Conservation (phyloP, 2,888 invertebrate species). For the Drosophila ochracea region DNA sequence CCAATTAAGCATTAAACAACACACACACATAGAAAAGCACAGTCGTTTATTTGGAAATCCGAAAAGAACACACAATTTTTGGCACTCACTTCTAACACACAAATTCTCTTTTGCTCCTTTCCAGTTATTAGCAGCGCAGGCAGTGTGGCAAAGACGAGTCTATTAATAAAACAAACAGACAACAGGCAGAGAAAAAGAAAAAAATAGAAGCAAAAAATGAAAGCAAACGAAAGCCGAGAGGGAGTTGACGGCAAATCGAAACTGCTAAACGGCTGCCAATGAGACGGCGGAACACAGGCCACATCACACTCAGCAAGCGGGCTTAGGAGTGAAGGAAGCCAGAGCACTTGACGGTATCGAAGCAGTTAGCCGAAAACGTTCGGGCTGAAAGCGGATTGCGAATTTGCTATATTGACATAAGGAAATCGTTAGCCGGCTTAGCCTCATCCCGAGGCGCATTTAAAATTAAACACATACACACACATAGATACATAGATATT, state of each 20-base stretch:
- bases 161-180: conserved; percentile 70
- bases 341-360: conserved; percentile 28
- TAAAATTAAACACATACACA: conserved; percentile 69
- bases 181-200: conserved; percentile 19
- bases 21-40: background rate
- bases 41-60: conserved; percentile 47
- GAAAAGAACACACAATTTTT: conserved; percentile 53
- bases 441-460: conserved; percentile 43
- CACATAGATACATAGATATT: background rate
- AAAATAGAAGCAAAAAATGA: conserved; percentile 6
- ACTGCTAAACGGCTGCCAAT: conserved; percentile 53
- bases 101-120: conserved; percentile 49
- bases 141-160: conserved; percentile 56
- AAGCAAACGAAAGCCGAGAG: conserved; percentile 10
- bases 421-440: conserved; percentile 81
- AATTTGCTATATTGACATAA: conserved; percentile 78
- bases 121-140: conserved; percentile 62
- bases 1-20: conserved; percentile 39
- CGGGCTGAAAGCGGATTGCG: conserved; percentile 71
- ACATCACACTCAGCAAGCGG: conserved; percentile 37
- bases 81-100: conserved; percentile 53
- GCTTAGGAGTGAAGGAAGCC: conserved; percentile 17
- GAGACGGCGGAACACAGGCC: conserved; percentile 35
- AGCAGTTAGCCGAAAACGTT: conserved; percentile 52
- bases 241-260: conserved; percentile 50